A percentile compares a stretch with the other conserved stretches of the same genome.
phyloP scores from a whole-genome alignment of 35 echinoderm and acorn worm species.

The Patiria miniata region DNA sequence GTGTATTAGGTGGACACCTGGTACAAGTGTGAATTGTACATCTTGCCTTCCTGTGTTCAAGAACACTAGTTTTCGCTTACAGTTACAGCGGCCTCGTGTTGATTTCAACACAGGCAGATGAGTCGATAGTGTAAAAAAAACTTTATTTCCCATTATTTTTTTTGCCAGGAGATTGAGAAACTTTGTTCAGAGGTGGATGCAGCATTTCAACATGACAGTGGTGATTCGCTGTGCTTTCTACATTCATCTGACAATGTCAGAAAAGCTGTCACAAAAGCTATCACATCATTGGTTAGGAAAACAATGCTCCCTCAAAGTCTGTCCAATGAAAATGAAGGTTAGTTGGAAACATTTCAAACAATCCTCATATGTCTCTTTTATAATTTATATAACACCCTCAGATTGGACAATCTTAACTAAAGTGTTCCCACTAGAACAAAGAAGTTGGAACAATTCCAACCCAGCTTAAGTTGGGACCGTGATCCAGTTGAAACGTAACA shows the following conservation, averaged over 20 bases:
- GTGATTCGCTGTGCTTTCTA: neutral
- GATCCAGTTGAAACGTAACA: neutral
- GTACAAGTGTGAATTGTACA: too few species aligned
- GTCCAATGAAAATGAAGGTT: conserved; percentile 19
- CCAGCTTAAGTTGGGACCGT: neutral
- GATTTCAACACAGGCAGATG: too few species aligned
- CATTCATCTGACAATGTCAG: neutral
- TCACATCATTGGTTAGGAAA: neutral
- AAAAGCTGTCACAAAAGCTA: neutral
- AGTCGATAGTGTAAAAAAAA: too few species aligned
- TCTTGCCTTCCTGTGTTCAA: too few species aligned
- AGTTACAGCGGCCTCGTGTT: too few species aligned
- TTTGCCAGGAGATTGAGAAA: neutral
- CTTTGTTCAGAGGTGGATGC: neutral
- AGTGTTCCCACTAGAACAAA: neutral
- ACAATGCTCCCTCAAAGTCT: neutral
- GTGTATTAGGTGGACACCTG: too few species aligned
- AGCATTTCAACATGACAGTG: neutral
- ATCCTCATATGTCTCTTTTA: too few species aligned
- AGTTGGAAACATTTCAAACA: neutral
- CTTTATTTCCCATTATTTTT: neutral
- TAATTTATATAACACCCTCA: neutral
- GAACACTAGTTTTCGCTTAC: too few species aligned
- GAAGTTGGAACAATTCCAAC: neutral
- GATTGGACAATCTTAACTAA: neutral